phyloP scores from a whole-genome alignment of 2,113 vertebrate genomes.

The Cephalopholis sonnerati region DNA sequence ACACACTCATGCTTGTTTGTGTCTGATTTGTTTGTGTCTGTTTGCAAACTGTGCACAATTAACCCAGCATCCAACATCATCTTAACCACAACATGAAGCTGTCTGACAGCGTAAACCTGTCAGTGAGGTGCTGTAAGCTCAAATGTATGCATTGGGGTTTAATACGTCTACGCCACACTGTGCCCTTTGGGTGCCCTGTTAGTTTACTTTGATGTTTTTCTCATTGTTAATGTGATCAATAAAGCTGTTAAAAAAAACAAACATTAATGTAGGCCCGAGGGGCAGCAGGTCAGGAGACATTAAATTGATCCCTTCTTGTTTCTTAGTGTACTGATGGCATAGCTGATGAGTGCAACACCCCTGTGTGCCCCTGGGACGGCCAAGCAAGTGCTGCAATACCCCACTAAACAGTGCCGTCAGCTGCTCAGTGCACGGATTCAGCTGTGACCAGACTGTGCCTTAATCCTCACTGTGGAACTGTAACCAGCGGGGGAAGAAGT shows the following conservation, averaged over 20 bases:
- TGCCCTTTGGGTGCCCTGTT: not conserved
- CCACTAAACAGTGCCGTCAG: slow-evolving; percentile 28
- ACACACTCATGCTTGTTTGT: not conserved
- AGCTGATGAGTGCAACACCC: slow-evolving; percentile 23
- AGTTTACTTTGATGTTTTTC: not conserved
- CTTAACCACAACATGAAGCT: slow-evolving; percentile 13
- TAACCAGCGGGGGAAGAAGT: not conserved
- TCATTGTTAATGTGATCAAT: slow-evolving; percentile 18
- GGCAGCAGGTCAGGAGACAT: slow-evolving; percentile 21
- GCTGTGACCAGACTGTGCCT: slow-evolving; percentile 14
- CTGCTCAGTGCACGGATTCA: slow-evolving; percentile 24
- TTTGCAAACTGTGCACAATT: slow-evolving; percentile 14
- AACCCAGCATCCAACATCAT: not conserved
- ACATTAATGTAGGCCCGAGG: slow-evolving; percentile 14
- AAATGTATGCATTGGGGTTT: slow-evolving; percentile 1
- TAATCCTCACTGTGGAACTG: not conserved
- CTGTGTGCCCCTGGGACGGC: not conserved
- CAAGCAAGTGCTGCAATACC: slow-evolving; percentile 18
- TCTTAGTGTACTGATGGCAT: not conserved
- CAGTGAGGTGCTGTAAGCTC: not conserved
- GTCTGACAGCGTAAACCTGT: slow-evolving; percentile 1
- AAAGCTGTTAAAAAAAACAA: not conserved
- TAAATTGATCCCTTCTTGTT: slow-evolving; percentile 27
- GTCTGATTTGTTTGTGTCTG: not conserved
- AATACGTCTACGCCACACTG: not conserved